These are phyloP conservation scores for Euphonia xanthogaster DNA, from an alignment of 2,797 vertebrate genomes.

Conservation along the genomic window DNA sequence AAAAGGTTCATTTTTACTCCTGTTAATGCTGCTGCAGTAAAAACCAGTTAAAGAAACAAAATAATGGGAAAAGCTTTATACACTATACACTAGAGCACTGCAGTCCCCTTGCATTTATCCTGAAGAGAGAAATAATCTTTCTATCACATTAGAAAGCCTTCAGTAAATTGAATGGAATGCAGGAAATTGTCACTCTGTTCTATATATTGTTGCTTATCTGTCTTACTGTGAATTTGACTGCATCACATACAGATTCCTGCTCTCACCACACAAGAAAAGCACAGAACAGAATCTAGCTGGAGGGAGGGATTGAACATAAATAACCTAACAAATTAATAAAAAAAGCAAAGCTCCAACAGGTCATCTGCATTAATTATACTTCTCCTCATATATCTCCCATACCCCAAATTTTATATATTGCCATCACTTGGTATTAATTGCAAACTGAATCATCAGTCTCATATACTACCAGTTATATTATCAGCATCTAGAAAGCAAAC, in stretches of 20 bases:
- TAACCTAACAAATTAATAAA: background rate
- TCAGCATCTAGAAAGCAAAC: background rate
- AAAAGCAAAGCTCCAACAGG: background rate
- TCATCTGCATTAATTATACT: background rate
- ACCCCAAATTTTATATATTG: background rate
- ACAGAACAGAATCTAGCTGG: background rate
- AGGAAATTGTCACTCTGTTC: background rate
- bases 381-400: background rate
- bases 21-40: background rate
- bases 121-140: background rate
- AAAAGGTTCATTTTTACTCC: conserved; percentile 20
- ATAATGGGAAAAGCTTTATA: background rate
- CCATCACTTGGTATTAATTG: background rate
- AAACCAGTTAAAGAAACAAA: conserved; percentile 6
- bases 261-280: background rate
- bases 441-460: background rate
- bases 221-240: background rate
- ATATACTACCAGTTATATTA: background rate
- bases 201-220: background rate
- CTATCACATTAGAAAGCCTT: background rate
- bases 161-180: background rate
- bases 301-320: background rate
- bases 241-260: background rate
- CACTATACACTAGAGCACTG: background rate
- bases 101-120: background rate